Evolutionary conservation across 2,797 vertebrate genomes (phyloP).

Genomic region (Bryconaethiops microstoma): DNA sequence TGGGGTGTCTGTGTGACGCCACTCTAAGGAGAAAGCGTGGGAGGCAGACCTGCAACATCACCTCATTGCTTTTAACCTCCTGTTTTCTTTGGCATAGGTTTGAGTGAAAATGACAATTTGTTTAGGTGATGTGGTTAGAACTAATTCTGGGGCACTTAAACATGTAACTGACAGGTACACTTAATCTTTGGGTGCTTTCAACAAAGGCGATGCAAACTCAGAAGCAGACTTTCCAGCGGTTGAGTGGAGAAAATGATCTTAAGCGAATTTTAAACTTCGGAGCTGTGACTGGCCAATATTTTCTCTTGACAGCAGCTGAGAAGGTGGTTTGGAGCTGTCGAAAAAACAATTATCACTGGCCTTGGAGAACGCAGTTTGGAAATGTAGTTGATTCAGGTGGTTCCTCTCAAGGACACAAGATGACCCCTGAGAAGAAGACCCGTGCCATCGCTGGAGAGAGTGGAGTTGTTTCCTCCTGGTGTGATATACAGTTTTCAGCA

Average conservation of each 20-base stretch:
- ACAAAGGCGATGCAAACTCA: constrained; percentile 22
- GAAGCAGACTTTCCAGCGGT: constrained; percentile 40
- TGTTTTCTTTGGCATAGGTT: constrained; percentile 53
- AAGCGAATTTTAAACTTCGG: constrained; percentile 39
- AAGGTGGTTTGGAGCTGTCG: constrained; percentile 47
- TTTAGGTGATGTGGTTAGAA: constrained; percentile 47
- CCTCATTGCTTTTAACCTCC: constrained; percentile 28
- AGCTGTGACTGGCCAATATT: constrained; percentile 32
- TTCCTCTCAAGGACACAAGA: constrained; percentile 11
- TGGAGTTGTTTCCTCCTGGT: constrained; percentile 1
- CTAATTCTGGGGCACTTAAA: constrained; percentile 53
- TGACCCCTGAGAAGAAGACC: constrained; percentile 22
- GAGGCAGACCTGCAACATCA: constrained; percentile 9
- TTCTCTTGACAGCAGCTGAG: constrained; percentile 45
- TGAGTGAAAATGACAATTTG: constrained; percentile 54
- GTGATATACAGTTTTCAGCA: constrained; percentile 2
- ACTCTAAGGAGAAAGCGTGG: constrained; percentile 10
- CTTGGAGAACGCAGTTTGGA: constrained; percentile 32
- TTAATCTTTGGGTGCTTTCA: constrained; percentile 53
- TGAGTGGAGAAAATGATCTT: constrained; percentile 38
- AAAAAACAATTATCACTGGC: constrained; percentile 41
- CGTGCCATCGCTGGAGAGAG: constrained; percentile 15
- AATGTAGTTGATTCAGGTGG: constrained; percentile 2
- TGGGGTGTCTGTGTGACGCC: constrained; percentile 2
- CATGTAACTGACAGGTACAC: constrained; percentile 46